A percentile compares a stretch with the other conserved stretches of the same genome.
These are phyloP conservation scores for Stenolophus ochropezus DNA, from an alignment of 2,888 invertebrate genomes.

Conservation along the genomic window DNA sequence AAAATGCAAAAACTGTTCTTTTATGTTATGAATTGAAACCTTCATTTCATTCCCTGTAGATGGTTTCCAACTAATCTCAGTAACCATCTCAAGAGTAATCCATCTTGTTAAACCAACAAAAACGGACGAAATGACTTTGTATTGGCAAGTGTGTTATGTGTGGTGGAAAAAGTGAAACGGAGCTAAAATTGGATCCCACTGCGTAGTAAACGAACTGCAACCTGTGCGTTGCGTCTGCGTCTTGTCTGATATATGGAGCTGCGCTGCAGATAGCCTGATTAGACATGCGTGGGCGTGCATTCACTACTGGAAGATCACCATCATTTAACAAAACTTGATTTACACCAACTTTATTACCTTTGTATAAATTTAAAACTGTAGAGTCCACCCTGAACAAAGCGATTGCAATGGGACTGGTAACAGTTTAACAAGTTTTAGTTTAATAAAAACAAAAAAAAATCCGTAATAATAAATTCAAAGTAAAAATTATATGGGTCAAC, in stretches of 20 bases:
- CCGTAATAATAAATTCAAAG: no score
- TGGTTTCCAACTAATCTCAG: background rate
- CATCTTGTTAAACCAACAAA: slow-evolving; percentile 25
- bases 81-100: background rate
- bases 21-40: background rate
- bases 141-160: background rate
- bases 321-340: background rate
- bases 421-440: no score
- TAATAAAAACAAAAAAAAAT: no score
- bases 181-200: slow-evolving; percentile 34
- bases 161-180: slow-evolving; percentile 30
- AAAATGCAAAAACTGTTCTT: background rate
- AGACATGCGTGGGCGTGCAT: slow-evolving; percentile 15
- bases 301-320: slow-evolving; percentile 5
- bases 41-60: background rate
- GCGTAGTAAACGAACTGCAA: background rate
- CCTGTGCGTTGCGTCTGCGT: background rate
- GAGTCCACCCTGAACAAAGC: no score
- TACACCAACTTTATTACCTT: background rate
- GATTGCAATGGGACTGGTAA: no score
- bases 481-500: no score
- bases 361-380: background rate
- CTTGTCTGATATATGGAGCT: slow-evolving; percentile 18
- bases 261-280: slow-evolving; percentile 29
- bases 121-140: slow-evolving; percentile 20